Evolutionary conservation across 2,797 vertebrate genomes (phyloP), one percentile per base, ranked within the genome.

Genomic region (Pogoniulus pusillus): DNA sequence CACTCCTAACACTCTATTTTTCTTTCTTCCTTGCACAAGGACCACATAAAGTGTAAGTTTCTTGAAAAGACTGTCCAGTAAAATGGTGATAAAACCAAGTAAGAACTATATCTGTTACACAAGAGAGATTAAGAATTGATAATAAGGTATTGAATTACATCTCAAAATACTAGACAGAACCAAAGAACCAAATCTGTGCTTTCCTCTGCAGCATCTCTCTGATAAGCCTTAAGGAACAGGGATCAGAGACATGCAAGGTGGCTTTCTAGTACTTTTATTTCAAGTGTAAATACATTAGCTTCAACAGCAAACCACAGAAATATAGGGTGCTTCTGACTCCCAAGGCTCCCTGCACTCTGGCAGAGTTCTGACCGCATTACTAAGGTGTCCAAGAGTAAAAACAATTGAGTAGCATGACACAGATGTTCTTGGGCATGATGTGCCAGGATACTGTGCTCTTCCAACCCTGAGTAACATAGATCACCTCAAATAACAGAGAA

Each of bases 291-390:
- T 9, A 3, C n/a, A 27, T 23, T 35, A 58, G 15, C 18, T 77
- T 37, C 54, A 82, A 54, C 10, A 81, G 32, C 27, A 77, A 81
- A 55, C n/a, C 8, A n/a, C 27, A 71, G 32, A 77, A 68, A 39
- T 4, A 54, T 0, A 18, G 0, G 1, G 22, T 11, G 16, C 17
- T n/a, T 39, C 49, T 16, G 12, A 58, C 7, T 59, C 37, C 27
- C n/a, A 43, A 45, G 14, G 49, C 29, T 39, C 62, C 22, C 32
- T 51, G 37, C 27, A 19, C 22, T 64, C 45, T 27, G 55, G n/a
- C 49, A 63, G 49, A 68, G 37, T 12, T 59, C 49, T 39, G 43
- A 53, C 34, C 49, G 9, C 14, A 51, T 11, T 17, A 54, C 6
- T 9, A 27, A 45, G 7, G 7, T 43, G 71, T 75, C 7, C 43